A percentile compares a stretch with the other conserved stretches of the same genome.
Conservation (phyloP, 35 echinoderm and acorn worm genomes). For the Ptychodera flava region DNA sequence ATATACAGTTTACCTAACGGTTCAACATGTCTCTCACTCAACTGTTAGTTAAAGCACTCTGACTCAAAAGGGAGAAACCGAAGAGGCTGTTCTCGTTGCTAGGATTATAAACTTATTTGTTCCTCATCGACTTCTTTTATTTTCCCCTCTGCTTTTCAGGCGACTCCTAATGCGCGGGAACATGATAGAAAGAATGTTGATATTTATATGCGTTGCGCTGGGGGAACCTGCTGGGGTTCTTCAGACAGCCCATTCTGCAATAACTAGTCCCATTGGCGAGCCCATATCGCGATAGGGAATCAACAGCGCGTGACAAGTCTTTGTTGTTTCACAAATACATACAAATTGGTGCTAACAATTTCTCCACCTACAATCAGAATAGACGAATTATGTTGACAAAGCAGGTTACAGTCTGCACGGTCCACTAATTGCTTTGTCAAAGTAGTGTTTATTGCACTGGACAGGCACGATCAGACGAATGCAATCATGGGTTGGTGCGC, state of each 20-base stretch:
- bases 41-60: neutral
- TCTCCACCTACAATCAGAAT: neutral
- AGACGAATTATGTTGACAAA: neutral
- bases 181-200: too few species aligned
- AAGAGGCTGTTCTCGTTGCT: neutral
- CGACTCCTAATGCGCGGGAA: too few species aligned
- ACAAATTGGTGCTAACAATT: neutral
- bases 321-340: neutral
- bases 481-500: too few species aligned
- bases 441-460: neutral
- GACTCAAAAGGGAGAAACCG: too few species aligned
- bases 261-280: neutral
- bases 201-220: neutral
- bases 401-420: neutral
- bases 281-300: neutral
- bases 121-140: neutral
- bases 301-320: neutral
- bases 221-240: neutral
- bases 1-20: neutral
- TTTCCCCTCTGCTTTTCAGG: neutral
- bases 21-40: neutral
- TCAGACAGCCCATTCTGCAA: neutral
- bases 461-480: too few species aligned
- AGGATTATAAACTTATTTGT: neutral
- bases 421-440: neutral